Evolutionary conservation across 2,888 invertebrate species (phyloP).

Genomic region (Ethmia dodecea): DNA sequence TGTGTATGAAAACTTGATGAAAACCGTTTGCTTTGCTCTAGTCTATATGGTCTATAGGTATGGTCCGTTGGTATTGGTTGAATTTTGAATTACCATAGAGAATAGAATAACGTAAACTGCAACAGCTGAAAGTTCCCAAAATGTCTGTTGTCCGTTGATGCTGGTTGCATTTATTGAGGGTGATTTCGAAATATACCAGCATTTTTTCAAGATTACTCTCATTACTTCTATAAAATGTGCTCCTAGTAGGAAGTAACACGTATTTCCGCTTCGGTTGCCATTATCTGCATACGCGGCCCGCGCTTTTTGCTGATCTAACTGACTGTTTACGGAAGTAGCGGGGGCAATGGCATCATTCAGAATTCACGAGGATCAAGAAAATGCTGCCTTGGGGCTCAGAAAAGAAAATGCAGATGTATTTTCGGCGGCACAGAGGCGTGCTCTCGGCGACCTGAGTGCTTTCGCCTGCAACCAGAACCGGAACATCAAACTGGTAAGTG

Average conservation of each 20-base stretch:
- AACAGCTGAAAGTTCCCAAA: conserved; percentile 66
- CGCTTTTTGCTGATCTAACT: conserved; percentile 31
- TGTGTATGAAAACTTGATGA: conserved; percentile 2
- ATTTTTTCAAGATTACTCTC: conserved; percentile 42
- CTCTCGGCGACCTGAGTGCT: conserved; percentile 80
- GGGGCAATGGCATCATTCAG: conserved; percentile 84
- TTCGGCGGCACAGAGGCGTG: conserved; percentile 77
- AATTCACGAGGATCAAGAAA: conserved; percentile 88
- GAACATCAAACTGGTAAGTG: conserved; percentile 74
- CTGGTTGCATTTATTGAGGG: conserved; percentile 53
- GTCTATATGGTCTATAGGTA: conserved; percentile 19
- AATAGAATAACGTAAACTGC: conserved; percentile 53
- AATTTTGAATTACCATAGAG: conserved; percentile 58
- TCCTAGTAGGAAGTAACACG: conserved; percentile 26
- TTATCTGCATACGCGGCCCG: conserved; percentile 34
- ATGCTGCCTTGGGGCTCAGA: conserved; percentile 72
- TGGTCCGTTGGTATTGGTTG: conserved; percentile 39
- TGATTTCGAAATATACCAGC: conserved; percentile 41
- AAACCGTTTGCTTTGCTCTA: too few relatives aligned
- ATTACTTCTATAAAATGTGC: conserved; percentile 46
- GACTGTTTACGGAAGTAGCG: conserved; percentile 59
- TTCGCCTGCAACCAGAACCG: conserved; percentile 75
- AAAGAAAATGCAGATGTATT: conserved; percentile 73
- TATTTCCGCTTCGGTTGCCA: conserved; percentile 40
- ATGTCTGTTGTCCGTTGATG: conserved; percentile 72